phyloP scores from a whole-genome alignment of 2,888 invertebrate species.

The Deilephila elpenor region DNA sequence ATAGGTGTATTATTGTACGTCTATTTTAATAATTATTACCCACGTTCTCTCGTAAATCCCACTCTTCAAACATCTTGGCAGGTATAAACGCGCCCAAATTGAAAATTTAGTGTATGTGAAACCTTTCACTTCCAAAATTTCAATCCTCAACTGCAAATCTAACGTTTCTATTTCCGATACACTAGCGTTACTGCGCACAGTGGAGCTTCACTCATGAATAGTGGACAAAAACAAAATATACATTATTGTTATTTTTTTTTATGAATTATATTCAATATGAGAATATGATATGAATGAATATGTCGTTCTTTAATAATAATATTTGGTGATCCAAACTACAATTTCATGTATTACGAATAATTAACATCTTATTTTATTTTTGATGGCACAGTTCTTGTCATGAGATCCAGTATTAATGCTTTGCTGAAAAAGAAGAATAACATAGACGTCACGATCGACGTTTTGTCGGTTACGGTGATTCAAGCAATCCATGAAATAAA shows the following conservation, averaged over 20 bases:
- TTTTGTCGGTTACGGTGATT: too few species aligned
- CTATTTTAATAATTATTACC: neutral
- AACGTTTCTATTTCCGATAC: constrained; percentile 58
- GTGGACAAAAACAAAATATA: neutral
- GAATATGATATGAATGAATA: too few species aligned
- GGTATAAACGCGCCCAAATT: constrained; percentile 29
- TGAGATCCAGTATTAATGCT: too few species aligned
- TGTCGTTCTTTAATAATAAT: too few species aligned
- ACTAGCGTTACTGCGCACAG: constrained; percentile 43
- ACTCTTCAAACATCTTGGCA: neutral
- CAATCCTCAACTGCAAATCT: constrained; percentile 46
- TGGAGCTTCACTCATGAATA: constrained; percentile 29
- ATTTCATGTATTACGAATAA: too few species aligned
- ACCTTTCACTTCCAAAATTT: constrained; percentile 51
- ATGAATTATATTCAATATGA: neutral
- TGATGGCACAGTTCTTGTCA: too few species aligned
- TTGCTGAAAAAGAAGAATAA: too few species aligned
- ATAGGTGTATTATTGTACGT: too few species aligned
- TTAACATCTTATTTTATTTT: too few species aligned
- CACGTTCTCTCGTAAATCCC: neutral
- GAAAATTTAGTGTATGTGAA: constrained; percentile 41
- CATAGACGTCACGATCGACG: too few species aligned
- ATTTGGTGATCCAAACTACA: neutral
- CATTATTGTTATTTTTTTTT: too few species aligned
- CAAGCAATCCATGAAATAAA: too few species aligned